Evolutionary conservation across 2,113 vertebrate genomes (phyloP), one percentile per base, ranked within the genome.

Genomic region (Lichenostomus cassidix): DNA sequence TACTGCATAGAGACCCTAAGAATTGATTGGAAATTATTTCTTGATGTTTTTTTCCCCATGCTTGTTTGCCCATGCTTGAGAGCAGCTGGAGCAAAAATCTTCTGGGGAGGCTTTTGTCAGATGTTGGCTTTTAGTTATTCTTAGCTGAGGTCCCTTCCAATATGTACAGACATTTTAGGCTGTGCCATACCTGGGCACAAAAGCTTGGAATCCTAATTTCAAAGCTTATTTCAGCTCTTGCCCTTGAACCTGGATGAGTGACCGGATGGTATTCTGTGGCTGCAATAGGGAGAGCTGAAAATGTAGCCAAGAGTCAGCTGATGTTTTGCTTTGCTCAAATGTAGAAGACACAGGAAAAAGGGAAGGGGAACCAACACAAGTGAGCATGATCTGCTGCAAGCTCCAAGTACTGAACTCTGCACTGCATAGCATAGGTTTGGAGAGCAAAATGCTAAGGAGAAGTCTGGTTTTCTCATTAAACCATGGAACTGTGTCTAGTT

Each of bases 391-490:
- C 15, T n/a, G 5, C n/a, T 87, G n/a, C 63, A 76, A 42, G 25
- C n/a, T 87, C 56, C 27, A 62, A 50, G n/a, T 37, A 24, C 60
- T 58, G 79, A 47, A 59, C 60, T 9, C 47, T 37, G 44, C 37
- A 10, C 53, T 55, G 24, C 67, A 39, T 39, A 92, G 24, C 33
- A 37, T 41, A 50, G 39, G 15, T 80, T 39, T 83, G 59, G 75
- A 95, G 44, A 77, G 39, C 39, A 71, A 71, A 91, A 87, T 49
- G 46, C 47, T 7, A 15, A 82, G n/a, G 58, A 60, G 49, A 87
- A 55, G 65, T 71, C 80, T 93, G 96, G 10, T 49, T 94, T 96
- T 78, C 92, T 90, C 73, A 78, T 96, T 90, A 94, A 90, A 83
- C 41, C 44, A 24, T 60, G 75, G 47, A 90, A 86, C 37, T 78